Conservation (phyloP, 2,888 invertebrate species). For the Volucella zonaria region DNA sequence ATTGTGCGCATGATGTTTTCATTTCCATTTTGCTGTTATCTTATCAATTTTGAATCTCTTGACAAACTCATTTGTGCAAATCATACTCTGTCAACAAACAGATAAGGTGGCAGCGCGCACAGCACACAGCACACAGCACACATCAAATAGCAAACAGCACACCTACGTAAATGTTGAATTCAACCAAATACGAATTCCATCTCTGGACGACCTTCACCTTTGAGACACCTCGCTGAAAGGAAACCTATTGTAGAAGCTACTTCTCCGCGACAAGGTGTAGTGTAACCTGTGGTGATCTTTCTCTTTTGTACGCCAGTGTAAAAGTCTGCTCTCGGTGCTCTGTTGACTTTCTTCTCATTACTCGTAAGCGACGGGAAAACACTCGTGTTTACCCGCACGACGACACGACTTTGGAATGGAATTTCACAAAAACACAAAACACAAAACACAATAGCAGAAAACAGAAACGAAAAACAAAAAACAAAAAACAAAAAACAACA, state of each 20-base stretch:
- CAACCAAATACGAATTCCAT: conserved; percentile 36
- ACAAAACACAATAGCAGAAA: conserved; percentile 21
- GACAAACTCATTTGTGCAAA: conserved; percentile 68
- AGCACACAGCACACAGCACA: too few species aligned
- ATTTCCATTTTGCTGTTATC: conserved; percentile 43
- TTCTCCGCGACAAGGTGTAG: too few species aligned
- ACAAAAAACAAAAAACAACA: conserved; percentile 11
- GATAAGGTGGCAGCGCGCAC: conserved; percentile 4
- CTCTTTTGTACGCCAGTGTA: not conserved
- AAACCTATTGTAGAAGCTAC: not conserved
- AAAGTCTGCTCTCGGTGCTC: not conserved
- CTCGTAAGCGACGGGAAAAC: conserved; percentile 5
- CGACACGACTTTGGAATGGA: conserved; percentile 47
- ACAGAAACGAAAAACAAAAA: conserved; percentile 4
- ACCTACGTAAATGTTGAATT: conserved; percentile 15
- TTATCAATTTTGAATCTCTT: conserved; percentile 54
- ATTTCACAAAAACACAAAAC: conserved; percentile 40
- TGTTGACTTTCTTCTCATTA: conserved; percentile 56
- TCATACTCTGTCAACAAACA: conserved; percentile 48
- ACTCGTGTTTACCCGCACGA: conserved; percentile 35
- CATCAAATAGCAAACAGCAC: not conserved
- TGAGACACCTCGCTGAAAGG: conserved; percentile 5
- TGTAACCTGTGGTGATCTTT: not conserved
- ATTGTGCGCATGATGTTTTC: conserved; percentile 35
- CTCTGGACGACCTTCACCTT: conserved; percentile 67